Evolutionary conservation across 1,140 invertebrate genomes (phyloP).

Genomic region (Thaumatotibia leucotreta): DNA sequence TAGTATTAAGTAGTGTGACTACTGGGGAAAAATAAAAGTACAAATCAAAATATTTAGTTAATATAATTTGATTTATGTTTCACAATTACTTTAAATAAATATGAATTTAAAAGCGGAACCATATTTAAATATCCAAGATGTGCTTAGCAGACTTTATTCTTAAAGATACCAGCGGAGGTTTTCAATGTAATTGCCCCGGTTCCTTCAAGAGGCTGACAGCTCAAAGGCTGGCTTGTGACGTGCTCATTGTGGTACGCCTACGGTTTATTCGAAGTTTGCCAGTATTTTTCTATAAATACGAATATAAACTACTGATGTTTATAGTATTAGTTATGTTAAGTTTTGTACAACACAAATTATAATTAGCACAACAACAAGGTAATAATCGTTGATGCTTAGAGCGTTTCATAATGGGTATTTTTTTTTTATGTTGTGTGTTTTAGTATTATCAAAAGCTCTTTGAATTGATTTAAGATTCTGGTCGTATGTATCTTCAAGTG

Average conservation of each 20-base stretch:
- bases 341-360: neutral
- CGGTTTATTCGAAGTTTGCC: slow-evolving; percentile 61
- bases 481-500: too few relatives aligned
- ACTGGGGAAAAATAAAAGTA: too few relatives aligned
- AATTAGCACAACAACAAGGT: too few relatives aligned
- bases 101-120: neutral
- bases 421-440: too few relatives aligned
- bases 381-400: too few relatives aligned
- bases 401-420: too few relatives aligned
- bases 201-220: slow-evolving; percentile 69
- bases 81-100: neutral
- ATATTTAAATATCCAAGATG: neutral
- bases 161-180: slow-evolving; percentile 67
- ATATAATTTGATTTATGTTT: too few relatives aligned
- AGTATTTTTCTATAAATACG: slow-evolving; percentile 57
- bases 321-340: neutral
- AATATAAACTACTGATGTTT: slow-evolving; percentile 18
- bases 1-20: too few relatives aligned
- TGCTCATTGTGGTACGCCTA: slow-evolving; percentile 69
- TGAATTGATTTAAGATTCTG: too few relatives aligned
- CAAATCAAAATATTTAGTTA: too few relatives aligned
- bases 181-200: slow-evolving; percentile 73
- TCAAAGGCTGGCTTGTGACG: slow-evolving; percentile 66
- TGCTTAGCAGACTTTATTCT: slow-evolving; percentile 26
- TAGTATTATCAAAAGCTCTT: too few relatives aligned